Percentiles rank a stretch among this genome's conserved stretches.
phyloP scores from a whole-genome alignment of 2,888 invertebrate species.

The Tridacna crocea region DNA sequence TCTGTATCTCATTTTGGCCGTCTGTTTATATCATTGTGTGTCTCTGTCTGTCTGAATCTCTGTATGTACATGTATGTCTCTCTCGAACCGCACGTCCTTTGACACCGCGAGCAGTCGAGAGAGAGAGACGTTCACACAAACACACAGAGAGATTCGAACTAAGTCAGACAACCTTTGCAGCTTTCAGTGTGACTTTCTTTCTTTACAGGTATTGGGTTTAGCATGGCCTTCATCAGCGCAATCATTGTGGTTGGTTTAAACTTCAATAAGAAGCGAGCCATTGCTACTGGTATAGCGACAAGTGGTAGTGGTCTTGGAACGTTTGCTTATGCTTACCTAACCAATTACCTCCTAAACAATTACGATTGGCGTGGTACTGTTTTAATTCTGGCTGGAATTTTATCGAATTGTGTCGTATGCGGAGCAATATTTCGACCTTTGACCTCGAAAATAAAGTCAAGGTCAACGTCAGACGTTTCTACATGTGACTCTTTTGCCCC shows the following conservation, averaged over 20 bases:
- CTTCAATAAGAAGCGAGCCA: constrained; percentile 96
- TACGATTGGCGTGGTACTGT: constrained; percentile 76
- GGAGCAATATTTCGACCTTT: constrained; percentile 96
- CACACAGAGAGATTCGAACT: no score
- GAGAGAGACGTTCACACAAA: no score
- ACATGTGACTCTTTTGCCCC: neutral
- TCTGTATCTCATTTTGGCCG: no score
- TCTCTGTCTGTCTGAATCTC: no score
- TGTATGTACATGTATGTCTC: no score
- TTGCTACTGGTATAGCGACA: constrained; percentile 98
- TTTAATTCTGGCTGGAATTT: constrained; percentile 90
- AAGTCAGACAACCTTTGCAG: no score
- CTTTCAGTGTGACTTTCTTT: neutral
- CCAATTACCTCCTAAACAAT: constrained; percentile 86
- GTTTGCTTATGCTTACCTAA: constrained; percentile 91
- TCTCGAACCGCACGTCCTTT: no score
- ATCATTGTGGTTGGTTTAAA: constrained; percentile 98
- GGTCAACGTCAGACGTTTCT: constrained; percentile 16
- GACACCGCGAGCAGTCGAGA: no score
- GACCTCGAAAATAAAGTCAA: neutral
- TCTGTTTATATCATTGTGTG: no score
- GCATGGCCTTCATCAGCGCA: constrained; percentile 98
- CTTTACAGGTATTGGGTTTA: constrained; percentile 93
- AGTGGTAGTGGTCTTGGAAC: constrained; percentile 98
- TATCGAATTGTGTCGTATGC: constrained; percentile 94